Base-by-base conservation (phyloP, 2,888 invertebrate species). In the Cartodere bifasciata region DNA sequence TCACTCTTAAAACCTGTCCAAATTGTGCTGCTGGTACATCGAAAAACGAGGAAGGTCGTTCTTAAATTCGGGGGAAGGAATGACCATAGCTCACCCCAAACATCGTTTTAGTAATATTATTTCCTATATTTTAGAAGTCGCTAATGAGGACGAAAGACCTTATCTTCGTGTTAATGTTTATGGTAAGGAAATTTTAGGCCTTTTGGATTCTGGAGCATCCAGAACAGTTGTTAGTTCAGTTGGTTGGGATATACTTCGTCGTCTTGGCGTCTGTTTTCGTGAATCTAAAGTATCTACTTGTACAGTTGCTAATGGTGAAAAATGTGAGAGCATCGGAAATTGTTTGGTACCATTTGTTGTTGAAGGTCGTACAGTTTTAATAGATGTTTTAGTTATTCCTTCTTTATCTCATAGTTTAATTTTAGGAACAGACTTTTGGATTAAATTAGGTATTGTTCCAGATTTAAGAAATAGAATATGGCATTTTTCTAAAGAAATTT, bases 241-340 rank as follows among this genome's bases (percentile, higher is more conserved):
- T 7, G 23, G 31, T 13, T 28, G 29, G 28, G 16, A 23, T 3
- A 7, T 24, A 4, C 23, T 32, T 10, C 5, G 13, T 3, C 9
- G 17, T n/a, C 20, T 23, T 14, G 23, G 31, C 3, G 13, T 26
- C 14, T 6, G 6, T 4, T 2, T 31, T 6, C 11, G 26, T 20
- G 15, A 23, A 4, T 26, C 23, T 2, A 17, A 14, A 4, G 9
- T 9, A 3, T 13, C 26, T 17, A n/a, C 13, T 3, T 30, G 30
- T 23, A 23, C 36, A 1, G 39, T 43, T 5, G 43, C 40, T 3
- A 42, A 43, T 36, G 41, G 38, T n/a, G n/a, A 34, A 6, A 13
- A 7, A 9, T 32, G 29, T 23, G 7, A 7, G 3, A 28, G 33
- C 16, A 29, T 37, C 4, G 42, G 44, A 4, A 25, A 13, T 22